Evolutionary conservation across 2,888 invertebrate genomes (phyloP).

Genomic region (Drosophila histrio): DNA sequence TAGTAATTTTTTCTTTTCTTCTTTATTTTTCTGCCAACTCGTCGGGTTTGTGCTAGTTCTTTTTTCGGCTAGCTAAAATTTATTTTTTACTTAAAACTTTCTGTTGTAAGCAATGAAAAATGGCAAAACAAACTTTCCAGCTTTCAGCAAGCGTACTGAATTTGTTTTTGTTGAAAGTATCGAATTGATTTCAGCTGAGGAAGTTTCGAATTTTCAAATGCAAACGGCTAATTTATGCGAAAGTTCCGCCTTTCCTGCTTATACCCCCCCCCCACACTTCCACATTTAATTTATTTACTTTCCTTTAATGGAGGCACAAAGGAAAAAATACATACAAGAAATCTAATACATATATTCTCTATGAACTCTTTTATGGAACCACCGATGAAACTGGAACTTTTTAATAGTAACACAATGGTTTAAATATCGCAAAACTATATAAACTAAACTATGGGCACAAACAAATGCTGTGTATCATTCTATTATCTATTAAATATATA

Average conservation of each 20-base stretch:
- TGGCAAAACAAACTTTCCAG: conserved; percentile 75
- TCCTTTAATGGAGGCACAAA: conserved; percentile 42
- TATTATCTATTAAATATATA: too few species aligned
- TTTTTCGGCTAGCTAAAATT: conserved; percentile 65
- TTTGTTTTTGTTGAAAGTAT: conserved; percentile 67
- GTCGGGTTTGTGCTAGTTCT: conserved; percentile 43
- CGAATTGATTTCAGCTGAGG: conserved; percentile 72
- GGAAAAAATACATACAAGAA: conserved; percentile 7
- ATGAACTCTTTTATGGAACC: neutral
- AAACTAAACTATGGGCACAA: too few species aligned
- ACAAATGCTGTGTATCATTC: too few species aligned
- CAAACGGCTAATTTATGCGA: conserved; percentile 78
- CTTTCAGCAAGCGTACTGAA: conserved; percentile 64
- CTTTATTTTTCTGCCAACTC: conserved; percentile 36
- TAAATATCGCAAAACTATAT: too few species aligned
- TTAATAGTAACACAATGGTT: neutral
- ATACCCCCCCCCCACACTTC: conserved; percentile 31
- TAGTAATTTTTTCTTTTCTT: conserved; percentile 24
- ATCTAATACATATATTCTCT: neutral
- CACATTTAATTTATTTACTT: conserved; percentile 69
- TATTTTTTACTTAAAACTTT: conserved; percentile 79
- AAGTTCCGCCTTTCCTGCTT: conserved; percentile 66
- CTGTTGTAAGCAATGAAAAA: conserved; percentile 78
- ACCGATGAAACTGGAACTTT: neutral
- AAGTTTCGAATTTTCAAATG: conserved; percentile 72